These are phyloP conservation scores for Ostrea edulis DNA, from an alignment of 1,140 invertebrate species.

Conservation along the genomic window DNA sequence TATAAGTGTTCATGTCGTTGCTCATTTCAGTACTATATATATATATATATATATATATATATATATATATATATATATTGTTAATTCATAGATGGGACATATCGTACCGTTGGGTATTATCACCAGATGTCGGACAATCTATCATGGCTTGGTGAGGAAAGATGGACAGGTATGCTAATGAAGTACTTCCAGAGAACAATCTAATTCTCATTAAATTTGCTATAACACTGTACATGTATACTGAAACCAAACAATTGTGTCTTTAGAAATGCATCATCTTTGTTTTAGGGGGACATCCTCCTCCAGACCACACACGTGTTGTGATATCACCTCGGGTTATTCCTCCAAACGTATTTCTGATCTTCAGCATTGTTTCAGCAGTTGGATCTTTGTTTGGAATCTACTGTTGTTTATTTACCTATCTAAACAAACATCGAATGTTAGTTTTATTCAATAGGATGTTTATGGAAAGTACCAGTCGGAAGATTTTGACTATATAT, in stretches of 20 bases:
- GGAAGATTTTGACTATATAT: no score
- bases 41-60: no score
- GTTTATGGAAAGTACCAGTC: no score
- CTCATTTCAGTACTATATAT: no score
- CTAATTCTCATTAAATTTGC: no score
- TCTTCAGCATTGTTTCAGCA: slow-evolving; percentile 92
- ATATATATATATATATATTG: slow-evolving; percentile 1
- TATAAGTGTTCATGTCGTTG: no score
- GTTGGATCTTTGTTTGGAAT: slow-evolving; percentile 92
- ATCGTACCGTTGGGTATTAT: slow-evolving; percentile 97
- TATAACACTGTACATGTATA: no score
- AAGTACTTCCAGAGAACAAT: no score
- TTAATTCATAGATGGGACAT: slow-evolving; percentile 88
- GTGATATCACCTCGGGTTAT: slow-evolving; percentile 85
- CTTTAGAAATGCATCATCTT: background rate
- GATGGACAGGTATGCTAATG: slow-evolving; percentile 88
- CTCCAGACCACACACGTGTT: slow-evolving; percentile 95
- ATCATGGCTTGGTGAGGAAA: slow-evolving; percentile 93
- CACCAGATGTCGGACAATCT: slow-evolving; percentile 97
- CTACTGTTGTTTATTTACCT: slow-evolving; percentile 92
- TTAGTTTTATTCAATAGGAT: slow-evolving; percentile 77
- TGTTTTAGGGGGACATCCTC: slow-evolving; percentile 87
- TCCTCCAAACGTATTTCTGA: slow-evolving; percentile 91
- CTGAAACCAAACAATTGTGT: no score
- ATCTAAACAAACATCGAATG: slow-evolving; percentile 93